phyloP scores from a whole-genome alignment of 2,797 vertebrate genomes.

The Triplophysa yarkandensis region DNA sequence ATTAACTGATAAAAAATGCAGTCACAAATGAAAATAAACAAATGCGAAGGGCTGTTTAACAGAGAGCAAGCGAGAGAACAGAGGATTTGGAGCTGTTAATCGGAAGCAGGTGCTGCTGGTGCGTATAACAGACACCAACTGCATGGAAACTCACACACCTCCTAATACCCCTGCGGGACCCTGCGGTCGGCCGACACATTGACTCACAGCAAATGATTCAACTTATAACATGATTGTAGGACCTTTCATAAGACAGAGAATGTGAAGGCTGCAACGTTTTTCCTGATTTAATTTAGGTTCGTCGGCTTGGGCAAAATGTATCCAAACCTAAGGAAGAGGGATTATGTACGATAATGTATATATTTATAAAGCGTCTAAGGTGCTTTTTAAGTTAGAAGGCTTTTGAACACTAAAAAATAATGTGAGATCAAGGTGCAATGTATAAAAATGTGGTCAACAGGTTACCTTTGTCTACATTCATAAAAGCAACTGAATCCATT shows the following conservation, averaged over 20 bases:
- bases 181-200: conserved; percentile 33
- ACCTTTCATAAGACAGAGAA: conserved; percentile 40
- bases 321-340: no score
- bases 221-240: conserved; percentile 38
- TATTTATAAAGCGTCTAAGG: no score
- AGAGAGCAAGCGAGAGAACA: conserved; percentile 36
- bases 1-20: conserved; percentile 45
- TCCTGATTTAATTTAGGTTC: background rate
- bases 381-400: no score
- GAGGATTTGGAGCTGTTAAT: conserved; percentile 52
- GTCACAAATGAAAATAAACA: conserved; percentile 51
- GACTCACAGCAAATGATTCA: conserved; percentile 42
- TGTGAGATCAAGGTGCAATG: no score
- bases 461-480: no score
- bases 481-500: no score
- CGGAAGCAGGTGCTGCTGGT: conserved; percentile 55
- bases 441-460: no score
- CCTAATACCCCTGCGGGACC: conserved; percentile 46
- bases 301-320: background rate
- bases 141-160: conserved; percentile 60
- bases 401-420: no score
- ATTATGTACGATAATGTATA: no score
- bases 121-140: conserved; percentile 40
- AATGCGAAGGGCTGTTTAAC: conserved; percentile 39
- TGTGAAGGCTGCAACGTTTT: conserved; percentile 24